A percentile compares a stretch with the other conserved stretches of the same genome.
These are phyloP conservation scores for Halichondria panicea DNA, from an alignment of 37 sponge, comb jelly and placozoan species.

Conservation along the genomic window DNA sequence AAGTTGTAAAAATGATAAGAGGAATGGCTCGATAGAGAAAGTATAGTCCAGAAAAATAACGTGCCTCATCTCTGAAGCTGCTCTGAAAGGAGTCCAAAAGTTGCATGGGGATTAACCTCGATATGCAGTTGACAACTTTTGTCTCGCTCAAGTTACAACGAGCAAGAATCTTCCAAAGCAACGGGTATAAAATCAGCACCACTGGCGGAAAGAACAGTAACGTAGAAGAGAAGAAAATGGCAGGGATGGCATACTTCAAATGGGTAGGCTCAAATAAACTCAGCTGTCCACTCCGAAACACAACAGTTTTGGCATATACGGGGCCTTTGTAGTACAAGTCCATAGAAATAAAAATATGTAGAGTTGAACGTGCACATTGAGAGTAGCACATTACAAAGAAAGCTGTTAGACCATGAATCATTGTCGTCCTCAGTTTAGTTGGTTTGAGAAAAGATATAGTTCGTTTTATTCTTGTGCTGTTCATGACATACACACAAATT, in stretches of 20 bases:
- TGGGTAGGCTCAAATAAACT: conserved; percentile 22
- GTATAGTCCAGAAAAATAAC: conserved; percentile 56
- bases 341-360: neutral
- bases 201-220: conserved; percentile 21
- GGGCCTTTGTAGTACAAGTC: neutral
- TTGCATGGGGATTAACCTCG: conserved; percentile 16
- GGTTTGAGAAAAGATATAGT: neutral
- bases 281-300: conserved; percentile 18
- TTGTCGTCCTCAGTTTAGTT: neutral
- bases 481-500: neutral
- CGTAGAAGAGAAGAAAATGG: neutral
- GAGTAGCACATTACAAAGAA: neutral
- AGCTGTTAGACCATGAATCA: neutral
- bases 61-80: conserved; percentile 36
- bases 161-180: conserved; percentile 10
- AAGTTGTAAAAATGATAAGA: neutral
- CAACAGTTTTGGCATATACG: neutral
- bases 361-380: neutral
- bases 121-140: neutral
- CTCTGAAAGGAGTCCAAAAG: conserved; percentile 44
- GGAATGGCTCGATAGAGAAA: conserved; percentile 23
- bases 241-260: conserved; percentile 55
- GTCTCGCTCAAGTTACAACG: conserved; percentile 30
- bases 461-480: no score
- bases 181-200: conserved; percentile 33